Conservation (phyloP, 2,113 vertebrate genomes). For the Hippolais icterina region DNA sequence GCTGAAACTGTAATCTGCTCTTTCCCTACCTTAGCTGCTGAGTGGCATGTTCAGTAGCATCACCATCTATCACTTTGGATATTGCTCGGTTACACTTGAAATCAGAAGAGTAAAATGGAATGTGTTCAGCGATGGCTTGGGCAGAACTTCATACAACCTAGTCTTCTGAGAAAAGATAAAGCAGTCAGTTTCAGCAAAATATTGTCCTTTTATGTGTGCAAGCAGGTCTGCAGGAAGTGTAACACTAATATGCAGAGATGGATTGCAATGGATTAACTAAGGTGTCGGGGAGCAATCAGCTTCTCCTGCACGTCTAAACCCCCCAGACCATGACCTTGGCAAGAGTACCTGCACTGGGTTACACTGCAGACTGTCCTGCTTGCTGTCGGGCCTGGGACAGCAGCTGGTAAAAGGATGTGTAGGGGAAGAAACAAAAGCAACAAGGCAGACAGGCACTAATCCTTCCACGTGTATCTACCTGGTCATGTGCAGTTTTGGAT, state of each 20-base stretch:
- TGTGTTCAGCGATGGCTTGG: rapidly evolving
- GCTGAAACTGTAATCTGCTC: neutral
- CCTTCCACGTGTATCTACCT: rapidly evolving
- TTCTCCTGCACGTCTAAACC: neutral
- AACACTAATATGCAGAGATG: neutral
- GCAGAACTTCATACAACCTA: neutral
- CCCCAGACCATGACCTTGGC: neutral
- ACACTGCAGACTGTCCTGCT: rapidly evolving
- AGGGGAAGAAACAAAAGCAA: neutral
- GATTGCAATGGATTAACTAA: neutral
- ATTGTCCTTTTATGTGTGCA: neutral
- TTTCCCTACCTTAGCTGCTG: neutral
- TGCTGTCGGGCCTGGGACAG: neutral
- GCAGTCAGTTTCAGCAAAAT: neutral
- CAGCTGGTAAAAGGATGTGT: neutral
- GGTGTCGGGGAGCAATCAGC: neutral
- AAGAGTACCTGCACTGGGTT: neutral
- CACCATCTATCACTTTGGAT: rapidly evolving
- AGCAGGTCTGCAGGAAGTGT: neutral
- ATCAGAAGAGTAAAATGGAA: neutral
- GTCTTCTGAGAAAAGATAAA: neutral
- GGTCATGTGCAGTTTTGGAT: neutral
- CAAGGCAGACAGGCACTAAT: neutral
- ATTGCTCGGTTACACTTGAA: neutral
- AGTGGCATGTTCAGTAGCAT: rapidly evolving